Percentiles rank a stretch among this genome's conserved stretches.
These are phyloP conservation scores for Monopis laevigella DNA, from an alignment of 2,888 invertebrate species.

Conservation along the genomic window DNA sequence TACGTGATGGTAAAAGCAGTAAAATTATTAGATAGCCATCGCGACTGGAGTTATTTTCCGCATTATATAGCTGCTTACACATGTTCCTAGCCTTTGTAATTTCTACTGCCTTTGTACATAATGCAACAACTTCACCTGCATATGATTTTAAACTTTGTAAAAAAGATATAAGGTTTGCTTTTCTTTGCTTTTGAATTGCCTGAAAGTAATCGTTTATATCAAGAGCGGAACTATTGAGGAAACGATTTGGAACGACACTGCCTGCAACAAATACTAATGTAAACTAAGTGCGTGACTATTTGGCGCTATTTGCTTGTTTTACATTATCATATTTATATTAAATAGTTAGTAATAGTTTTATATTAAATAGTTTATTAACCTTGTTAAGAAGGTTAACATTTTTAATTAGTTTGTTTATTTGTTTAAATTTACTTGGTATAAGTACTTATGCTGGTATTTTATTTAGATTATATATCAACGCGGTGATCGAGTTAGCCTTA, in stretches of 20 bases:
- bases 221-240: slow-evolving; percentile 1
- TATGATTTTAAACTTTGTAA: too few species aligned
- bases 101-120: too few species aligned
- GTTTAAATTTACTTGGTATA: not conserved
- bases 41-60: slow-evolving; percentile 1
- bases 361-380: not conserved
- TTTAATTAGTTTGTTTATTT: not conserved
- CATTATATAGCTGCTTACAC: not conserved
- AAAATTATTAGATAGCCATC: slow-evolving; percentile 4
- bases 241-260: not conserved
- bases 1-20: slow-evolving; percentile 10
- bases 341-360: not conserved
- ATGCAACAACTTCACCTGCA: too few species aligned
- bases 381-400: not conserved
- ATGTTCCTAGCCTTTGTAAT: not conserved
- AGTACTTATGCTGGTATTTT: not conserved
- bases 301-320: not conserved
- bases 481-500: too few species aligned
- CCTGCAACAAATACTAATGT: not conserved
- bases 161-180: too few species aligned
- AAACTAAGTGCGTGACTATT: slow-evolving; percentile 1
- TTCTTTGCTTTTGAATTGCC: too few species aligned
- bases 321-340: not conserved
- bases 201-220: too few species aligned
- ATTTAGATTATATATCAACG: too few species aligned